phyloP scores from a whole-genome alignment of 1,140 invertebrate species.

The Diuraphis noxia region DNA sequence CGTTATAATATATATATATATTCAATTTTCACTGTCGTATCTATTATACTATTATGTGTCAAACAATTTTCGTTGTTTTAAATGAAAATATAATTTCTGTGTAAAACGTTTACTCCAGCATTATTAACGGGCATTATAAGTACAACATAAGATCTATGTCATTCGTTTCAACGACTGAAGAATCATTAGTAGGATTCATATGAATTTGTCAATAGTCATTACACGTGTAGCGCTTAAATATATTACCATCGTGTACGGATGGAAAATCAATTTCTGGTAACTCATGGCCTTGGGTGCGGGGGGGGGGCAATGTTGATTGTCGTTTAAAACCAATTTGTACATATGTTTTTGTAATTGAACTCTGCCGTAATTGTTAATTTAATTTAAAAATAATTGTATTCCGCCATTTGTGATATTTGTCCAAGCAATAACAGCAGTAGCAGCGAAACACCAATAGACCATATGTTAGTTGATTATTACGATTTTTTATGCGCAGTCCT shows the following conservation, averaged over 20 bases:
- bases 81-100: neutral
- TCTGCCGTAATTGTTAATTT: slow-evolving; percentile 14
- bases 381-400: slow-evolving; percentile 26
- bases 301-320: neutral
- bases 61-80: neutral
- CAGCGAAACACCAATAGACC: neutral
- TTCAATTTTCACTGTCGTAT: neutral
- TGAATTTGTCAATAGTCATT: neutral
- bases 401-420: neutral
- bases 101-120: neutral
- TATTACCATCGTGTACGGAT: neutral
- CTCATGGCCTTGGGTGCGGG: neutral
- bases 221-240: neutral
- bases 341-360: neutral
- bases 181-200: neutral
- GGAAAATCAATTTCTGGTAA: slow-evolving; percentile 30
- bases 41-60: neutral
- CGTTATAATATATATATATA: neutral
- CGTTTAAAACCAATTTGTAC: slow-evolving; percentile 24
- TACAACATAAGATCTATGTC: neutral
- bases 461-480: neutral
- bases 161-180: neutral
- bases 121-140: neutral
- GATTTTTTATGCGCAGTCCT: neutral
- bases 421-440: neutral